Evolutionary conservation across 2,113 vertebrate species (phyloP).

Genomic region (Sylvia atricapilla): DNA sequence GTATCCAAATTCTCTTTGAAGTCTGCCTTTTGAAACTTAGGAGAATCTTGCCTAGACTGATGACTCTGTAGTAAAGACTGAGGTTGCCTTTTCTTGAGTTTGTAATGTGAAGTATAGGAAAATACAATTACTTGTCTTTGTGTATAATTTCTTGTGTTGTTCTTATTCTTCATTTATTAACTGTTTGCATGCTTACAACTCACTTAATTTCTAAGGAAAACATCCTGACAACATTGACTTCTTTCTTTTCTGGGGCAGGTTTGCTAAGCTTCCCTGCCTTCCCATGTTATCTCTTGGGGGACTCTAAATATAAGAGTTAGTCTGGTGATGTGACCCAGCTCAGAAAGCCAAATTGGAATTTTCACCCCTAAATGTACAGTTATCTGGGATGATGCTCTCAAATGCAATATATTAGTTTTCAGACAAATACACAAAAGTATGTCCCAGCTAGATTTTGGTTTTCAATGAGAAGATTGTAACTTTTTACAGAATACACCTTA

Average conservation of each 20-base stretch:
- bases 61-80: not conserved
- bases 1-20: not conserved
- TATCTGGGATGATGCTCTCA: not conserved
- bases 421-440: not conserved
- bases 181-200: rapidly evolving
- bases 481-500: not conserved
- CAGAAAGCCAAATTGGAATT: not conserved
- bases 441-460: not conserved
- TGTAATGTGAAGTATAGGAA: not conserved
- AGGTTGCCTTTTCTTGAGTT: not conserved
- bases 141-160: not conserved
- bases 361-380: not conserved
- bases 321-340: not conserved
- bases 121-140: not conserved
- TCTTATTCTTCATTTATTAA: not conserved
- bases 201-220: not conserved
- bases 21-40: not conserved
- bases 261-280: not conserved
- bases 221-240: not conserved
- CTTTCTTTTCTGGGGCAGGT: not conserved
- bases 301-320: not conserved
- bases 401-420: not conserved
- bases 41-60: not conserved
- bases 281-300: not conserved
- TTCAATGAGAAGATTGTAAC: not conserved